phyloP scores from a whole-genome alignment of 2,113 vertebrate genomes.

The Pogonocichla stellata region DNA sequence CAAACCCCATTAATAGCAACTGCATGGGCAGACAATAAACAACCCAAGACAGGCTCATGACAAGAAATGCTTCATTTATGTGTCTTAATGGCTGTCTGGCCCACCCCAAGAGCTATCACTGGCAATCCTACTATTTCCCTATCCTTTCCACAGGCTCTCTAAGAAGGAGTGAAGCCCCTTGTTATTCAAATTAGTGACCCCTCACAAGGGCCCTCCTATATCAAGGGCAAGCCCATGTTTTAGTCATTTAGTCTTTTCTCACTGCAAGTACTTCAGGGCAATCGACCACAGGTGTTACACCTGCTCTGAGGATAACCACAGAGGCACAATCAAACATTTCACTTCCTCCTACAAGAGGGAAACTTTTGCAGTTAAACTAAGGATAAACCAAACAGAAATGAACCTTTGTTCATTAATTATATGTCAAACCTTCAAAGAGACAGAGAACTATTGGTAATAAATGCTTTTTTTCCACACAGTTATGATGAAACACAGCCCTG shows the following conservation, averaged over 20 bases:
- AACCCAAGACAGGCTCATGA: background rate
- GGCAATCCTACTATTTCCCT: background rate
- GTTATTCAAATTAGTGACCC: background rate
- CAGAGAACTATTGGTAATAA: background rate
- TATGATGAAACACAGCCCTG: background rate
- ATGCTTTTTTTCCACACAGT: accelerated
- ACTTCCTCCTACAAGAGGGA: background rate
- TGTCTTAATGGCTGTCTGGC: background rate
- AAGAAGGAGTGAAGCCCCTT: background rate
- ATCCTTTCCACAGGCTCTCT: background rate
- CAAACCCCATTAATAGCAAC: background rate
- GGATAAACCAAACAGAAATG: background rate
- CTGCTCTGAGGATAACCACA: background rate
- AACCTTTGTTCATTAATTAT: background rate
- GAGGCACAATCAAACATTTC: background rate
- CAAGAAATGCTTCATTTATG: background rate
- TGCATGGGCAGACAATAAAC: background rate
- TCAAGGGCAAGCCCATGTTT: background rate
- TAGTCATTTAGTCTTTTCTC: background rate
- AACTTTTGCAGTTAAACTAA: background rate
- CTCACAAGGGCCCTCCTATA: background rate
- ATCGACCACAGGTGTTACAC: background rate
- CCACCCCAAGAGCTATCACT: background rate
- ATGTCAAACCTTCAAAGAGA: background rate
- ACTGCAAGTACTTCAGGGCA: background rate